Conservation (phyloP, 2,113 vertebrate species). For the Asarcornis scutulata region DNA sequence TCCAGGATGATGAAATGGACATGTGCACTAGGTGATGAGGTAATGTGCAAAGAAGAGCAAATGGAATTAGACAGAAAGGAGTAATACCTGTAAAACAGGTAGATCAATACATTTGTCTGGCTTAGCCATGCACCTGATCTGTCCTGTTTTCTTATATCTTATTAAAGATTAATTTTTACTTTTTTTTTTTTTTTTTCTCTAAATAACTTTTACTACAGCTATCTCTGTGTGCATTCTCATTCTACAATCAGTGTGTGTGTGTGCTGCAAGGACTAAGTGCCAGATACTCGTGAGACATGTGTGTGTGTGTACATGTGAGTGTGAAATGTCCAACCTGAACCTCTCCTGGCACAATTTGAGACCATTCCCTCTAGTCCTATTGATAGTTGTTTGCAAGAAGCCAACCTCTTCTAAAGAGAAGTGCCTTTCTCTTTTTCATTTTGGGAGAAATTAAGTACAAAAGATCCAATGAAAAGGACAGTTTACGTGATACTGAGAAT, state of each 20-base stretch:
- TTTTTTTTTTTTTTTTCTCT: background rate
- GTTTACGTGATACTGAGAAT: background rate
- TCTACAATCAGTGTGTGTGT: background rate
- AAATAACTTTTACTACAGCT: background rate
- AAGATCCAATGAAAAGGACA: background rate
- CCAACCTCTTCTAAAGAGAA: background rate
- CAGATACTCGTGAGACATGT: background rate
- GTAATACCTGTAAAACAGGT: background rate
- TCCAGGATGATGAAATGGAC: background rate
- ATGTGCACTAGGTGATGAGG: rapidly evolving
- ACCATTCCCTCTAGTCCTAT: too few species aligned
- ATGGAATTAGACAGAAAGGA: background rate
- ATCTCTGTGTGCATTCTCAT: background rate
- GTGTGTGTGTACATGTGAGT: background rate
- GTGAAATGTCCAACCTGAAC: too few species aligned
- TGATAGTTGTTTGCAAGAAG: too few species aligned
- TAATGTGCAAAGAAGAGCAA: background rate
- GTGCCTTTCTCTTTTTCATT: background rate
- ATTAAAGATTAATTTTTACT: background rate
- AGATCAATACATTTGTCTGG: background rate
- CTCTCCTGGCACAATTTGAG: too few species aligned
- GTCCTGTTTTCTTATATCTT: background rate
- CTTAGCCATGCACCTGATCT: background rate
- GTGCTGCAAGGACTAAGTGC: background rate
- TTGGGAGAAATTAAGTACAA: background rate